Conservation (phyloP, 2,113 vertebrate genomes). For the Reinhardtius hippoglossoides region DNA sequence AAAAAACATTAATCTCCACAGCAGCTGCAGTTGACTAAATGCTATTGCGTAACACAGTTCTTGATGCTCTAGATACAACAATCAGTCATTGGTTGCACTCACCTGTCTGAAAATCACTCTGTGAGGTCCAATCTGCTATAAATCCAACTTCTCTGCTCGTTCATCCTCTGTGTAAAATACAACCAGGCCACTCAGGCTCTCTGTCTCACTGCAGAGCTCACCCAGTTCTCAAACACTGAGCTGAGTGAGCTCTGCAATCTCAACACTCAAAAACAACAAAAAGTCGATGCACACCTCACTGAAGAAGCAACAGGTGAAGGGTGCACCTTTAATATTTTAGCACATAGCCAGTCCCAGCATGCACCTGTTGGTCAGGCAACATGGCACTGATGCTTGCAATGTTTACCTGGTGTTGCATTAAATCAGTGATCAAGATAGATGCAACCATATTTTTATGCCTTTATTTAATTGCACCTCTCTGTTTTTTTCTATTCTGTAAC, state of each 20-base stretch:
- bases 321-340: not conserved
- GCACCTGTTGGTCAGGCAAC: not conserved
- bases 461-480: no score
- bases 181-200: no score
- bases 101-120: not conserved
- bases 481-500: no score
- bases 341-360: not conserved
- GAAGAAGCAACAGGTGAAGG: not conserved
- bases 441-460: no score
- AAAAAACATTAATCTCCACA: not conserved
- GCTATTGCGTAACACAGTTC: no score
- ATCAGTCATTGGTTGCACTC: not conserved
- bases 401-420: not conserved
- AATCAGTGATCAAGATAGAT: not conserved
- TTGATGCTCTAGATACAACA: no score
- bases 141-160: no score
- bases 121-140: no score
- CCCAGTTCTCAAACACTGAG: not conserved
- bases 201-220: not conserved
- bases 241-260: not conserved
- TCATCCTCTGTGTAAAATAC: no score
- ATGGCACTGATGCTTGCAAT: not conserved
- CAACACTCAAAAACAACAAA: not conserved
- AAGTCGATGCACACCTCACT: no score
- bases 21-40: no score